A percentile compares a stretch with the other conserved stretches of the same genome.
phyloP scores from a whole-genome alignment of 2,888 invertebrate species.

The Lasioglossum vierecki region DNA sequence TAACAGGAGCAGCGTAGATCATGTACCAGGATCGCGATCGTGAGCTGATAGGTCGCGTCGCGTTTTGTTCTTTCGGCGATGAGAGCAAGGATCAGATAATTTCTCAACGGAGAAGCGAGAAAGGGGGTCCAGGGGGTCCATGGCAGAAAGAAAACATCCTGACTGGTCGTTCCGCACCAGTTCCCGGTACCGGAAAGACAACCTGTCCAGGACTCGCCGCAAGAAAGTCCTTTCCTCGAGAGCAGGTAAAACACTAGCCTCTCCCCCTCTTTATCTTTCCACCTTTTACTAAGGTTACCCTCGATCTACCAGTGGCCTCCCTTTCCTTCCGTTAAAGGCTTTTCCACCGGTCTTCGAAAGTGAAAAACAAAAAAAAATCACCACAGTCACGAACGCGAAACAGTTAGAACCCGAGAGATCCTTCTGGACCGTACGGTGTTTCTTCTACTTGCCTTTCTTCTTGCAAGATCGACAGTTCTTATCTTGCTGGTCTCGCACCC shows the following conservation, averaged over 20 bases:
- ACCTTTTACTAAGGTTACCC: neutral
- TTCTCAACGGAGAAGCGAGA: constrained; percentile 14
- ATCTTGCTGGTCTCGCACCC: neutral
- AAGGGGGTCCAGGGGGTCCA: neutral
- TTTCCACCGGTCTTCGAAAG: constrained; percentile 29
- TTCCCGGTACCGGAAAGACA: constrained; percentile 70
- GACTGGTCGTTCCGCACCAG: constrained; percentile 58
- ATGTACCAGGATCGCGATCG: constrained; percentile 78
- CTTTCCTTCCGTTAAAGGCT: constrained; percentile 1
- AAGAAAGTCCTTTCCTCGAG: constrained; percentile 43
- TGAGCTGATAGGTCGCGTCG: constrained; percentile 75
- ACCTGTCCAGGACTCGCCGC: constrained; percentile 43
- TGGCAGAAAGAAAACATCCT: constrained; percentile 44
- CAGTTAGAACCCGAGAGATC: constrained; percentile 46
- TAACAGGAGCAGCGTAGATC: constrained; percentile 76
- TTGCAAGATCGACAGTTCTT: neutral
- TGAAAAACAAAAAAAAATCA: constrained; percentile 2
- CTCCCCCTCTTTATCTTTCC: constrained; percentile 10
- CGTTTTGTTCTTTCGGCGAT: constrained; percentile 76
- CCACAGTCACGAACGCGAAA: constrained; percentile 60
- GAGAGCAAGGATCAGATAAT: constrained; percentile 78
- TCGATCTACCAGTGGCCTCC: neutral
- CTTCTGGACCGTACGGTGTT: neutral
- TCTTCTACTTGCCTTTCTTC: neutral
- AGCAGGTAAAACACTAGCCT: constrained; percentile 65